Conservation (phyloP, 2,113 vertebrate species). For the Uropsilus gracilis region DNA sequence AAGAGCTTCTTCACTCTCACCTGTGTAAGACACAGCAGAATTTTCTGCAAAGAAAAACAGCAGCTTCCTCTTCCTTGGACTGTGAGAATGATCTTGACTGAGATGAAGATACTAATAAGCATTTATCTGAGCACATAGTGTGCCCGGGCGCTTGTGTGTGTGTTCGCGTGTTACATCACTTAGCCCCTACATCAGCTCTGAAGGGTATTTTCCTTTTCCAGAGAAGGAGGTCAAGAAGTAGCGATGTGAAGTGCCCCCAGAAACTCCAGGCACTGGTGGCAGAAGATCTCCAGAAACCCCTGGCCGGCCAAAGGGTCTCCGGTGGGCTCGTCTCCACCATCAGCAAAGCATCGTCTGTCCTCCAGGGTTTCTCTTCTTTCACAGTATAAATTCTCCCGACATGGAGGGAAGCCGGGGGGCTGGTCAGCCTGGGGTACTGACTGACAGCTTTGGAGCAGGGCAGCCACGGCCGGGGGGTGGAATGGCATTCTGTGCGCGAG, state of each 20-base stretch:
- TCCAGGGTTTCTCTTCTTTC: neutral
- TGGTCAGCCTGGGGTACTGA: constrained; percentile 57
- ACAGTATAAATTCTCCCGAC: constrained; percentile 44
- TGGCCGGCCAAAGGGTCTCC: neutral
- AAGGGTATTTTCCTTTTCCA: neutral
- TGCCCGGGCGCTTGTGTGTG: neutral
- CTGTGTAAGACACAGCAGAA: neutral
- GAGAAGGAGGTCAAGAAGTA: neutral
- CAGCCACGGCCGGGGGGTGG: constrained; percentile 17
- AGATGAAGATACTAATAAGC: neutral
- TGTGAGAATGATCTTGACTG: neutral
- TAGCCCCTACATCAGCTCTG: neutral
- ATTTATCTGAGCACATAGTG: neutral
- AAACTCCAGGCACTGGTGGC: neutral
- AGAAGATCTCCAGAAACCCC: constrained; percentile 25
- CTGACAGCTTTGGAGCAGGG: constrained; percentile 75
- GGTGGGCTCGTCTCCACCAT: neutral
- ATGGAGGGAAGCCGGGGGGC: constrained; percentile 47
- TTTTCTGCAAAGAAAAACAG: constrained; percentile 13
- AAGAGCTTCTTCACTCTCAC: neutral
- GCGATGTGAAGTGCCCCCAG: neutral
- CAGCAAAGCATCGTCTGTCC: neutral
- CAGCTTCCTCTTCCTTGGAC: neutral
- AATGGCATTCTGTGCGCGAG: constrained; percentile 72
- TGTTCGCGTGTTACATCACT: fast-evolving